These are phyloP conservation scores for Drosophila pectinifera DNA, from an alignment of 1,140 invertebrate genomes.

Conservation along the genomic window DNA sequence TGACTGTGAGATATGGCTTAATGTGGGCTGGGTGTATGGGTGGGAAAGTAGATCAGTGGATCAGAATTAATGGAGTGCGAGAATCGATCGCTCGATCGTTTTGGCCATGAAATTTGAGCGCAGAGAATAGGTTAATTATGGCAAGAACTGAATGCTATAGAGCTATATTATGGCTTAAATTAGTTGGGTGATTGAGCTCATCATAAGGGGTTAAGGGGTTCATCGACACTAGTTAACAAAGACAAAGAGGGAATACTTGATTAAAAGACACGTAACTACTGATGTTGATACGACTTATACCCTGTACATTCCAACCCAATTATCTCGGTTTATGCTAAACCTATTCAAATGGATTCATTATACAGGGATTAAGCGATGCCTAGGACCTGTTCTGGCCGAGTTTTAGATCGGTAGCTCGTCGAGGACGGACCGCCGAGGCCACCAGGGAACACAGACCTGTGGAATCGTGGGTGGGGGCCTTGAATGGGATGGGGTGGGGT, in stretches of 20 bases:
- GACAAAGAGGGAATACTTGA: constrained; percentile 1
- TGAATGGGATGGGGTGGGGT: constrained; percentile 11
- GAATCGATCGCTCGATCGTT: constrained; percentile 27
- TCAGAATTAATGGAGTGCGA: constrained; percentile 41
- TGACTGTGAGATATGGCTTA: constrained; percentile 16
- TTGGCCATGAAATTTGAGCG: constrained; percentile 43
- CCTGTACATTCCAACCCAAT: neutral
- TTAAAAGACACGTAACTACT: neutral
- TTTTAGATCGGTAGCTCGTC: constrained; percentile 30
- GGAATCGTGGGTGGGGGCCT: constrained; percentile 15
- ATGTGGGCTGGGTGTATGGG: constrained; percentile 8
- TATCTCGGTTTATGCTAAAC: constrained; percentile 13
- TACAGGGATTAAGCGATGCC: neutral
- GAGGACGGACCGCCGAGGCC: constrained; percentile 4
- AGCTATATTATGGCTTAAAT: neutral
- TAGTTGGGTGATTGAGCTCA: too few species aligned
- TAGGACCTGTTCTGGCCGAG: constrained; percentile 16
- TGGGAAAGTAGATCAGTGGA: constrained; percentile 42
- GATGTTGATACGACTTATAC: too few species aligned
- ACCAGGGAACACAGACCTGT: constrained; percentile 14
- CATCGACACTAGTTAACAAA: neutral
- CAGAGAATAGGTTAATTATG: neutral
- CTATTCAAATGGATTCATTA: constrained; percentile 16
- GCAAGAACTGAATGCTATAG: neutral
- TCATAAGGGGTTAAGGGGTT: neutral